Conservation (phyloP, 2,888 invertebrate genomes). For the Kryphioiulus occultus region DNA sequence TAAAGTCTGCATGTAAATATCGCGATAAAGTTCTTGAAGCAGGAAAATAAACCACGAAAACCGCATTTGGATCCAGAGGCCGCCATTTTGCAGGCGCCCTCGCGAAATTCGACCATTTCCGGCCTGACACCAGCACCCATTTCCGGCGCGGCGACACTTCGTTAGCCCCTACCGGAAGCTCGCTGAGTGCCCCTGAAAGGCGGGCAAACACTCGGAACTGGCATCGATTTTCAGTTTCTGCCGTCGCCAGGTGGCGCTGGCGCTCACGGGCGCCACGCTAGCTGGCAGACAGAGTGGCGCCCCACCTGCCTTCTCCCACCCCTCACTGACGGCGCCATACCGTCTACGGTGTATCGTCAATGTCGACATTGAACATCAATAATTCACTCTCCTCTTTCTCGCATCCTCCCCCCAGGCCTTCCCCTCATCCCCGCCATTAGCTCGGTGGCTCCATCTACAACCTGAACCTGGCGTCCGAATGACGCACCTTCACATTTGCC, state of each 20-base stretch:
- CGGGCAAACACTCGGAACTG: too few relatives aligned
- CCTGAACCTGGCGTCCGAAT: not conserved
- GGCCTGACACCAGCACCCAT: too few relatives aligned
- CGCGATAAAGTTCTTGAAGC: too few relatives aligned
- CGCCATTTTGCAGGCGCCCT: too few relatives aligned
- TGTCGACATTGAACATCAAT: slow-evolving; percentile 28
- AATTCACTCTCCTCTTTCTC: not conserved
- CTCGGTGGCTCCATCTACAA: not conserved
- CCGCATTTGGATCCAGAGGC: too few relatives aligned
- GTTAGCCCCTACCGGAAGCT: not conserved
- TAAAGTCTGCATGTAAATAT: too few relatives aligned
- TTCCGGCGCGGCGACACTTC: not conserved
- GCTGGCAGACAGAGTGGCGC: slow-evolving; percentile 42
- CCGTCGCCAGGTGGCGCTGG: too few relatives aligned
- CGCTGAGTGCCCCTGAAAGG: not conserved
- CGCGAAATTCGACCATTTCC: too few relatives aligned
- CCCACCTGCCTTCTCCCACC: not conserved
- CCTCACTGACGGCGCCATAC: not conserved
- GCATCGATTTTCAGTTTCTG: too few relatives aligned
- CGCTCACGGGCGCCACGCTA: too few relatives aligned
- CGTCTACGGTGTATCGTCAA: slow-evolving; percentile 24
- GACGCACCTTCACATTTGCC: not conserved
- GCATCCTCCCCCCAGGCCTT: not conserved
- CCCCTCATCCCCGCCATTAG: slow-evolving; percentile 1
- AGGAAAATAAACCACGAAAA: too few relatives aligned